phyloP scores from a whole-genome alignment of 2,888 invertebrate genomes.

The Noctua janthina region DNA sequence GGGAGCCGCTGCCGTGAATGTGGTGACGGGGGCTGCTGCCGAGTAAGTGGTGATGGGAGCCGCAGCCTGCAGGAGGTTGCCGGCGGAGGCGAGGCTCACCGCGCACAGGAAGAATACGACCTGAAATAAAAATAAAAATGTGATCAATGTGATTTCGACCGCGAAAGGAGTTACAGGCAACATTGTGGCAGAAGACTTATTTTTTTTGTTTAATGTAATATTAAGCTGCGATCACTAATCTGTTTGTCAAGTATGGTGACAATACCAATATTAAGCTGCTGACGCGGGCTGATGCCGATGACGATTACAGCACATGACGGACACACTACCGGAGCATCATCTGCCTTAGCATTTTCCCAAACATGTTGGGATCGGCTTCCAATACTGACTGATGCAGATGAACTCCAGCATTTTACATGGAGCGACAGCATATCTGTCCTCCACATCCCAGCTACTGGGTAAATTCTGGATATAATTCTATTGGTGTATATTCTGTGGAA shows the following conservation, averaged over 20 bases:
- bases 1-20: slow-evolving; percentile 84
- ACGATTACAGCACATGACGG: background rate
- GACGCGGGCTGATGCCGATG: background rate
- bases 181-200: background rate
- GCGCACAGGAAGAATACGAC: slow-evolving; percentile 90
- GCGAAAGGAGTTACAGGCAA: background rate
- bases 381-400: background rate
- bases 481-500: background rate
- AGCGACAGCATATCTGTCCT: background rate
- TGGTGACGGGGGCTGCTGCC: slow-evolving; percentile 35
- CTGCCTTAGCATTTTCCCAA: background rate
- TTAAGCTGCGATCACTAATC: background rate
- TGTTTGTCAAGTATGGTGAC: background rate
- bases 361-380: background rate
- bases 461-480: background rate
- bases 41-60: slow-evolving; percentile 39
- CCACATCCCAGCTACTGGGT: background rate
- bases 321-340: background rate
- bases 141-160: background rate
- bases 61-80: slow-evolving; percentile 87
- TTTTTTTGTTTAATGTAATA: background rate
- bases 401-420: background rate
- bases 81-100: slow-evolving; percentile 91
- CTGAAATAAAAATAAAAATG: slow-evolving; percentile 69
- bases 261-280: background rate